Base-by-base conservation (phyloP, 1,140 invertebrate species). In the Octopus sinensis region DNA sequence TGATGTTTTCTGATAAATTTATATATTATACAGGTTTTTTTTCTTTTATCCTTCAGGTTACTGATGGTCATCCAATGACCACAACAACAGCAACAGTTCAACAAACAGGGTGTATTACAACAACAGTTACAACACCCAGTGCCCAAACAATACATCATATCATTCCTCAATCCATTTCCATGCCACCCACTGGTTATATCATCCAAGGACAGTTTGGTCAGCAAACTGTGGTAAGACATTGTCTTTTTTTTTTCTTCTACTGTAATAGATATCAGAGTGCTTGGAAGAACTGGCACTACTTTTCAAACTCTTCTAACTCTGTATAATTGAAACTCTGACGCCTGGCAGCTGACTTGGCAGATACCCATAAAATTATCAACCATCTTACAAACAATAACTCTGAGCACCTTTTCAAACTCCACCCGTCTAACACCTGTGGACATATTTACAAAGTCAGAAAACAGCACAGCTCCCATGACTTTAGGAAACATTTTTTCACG, bases 191-290 rank as follows among this genome's bases (percentile, higher is more conserved):
- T 5, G 83, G 86, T 43, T 85, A 87, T 62, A 84, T 88, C 54
- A 79, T 84, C 54, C 86, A 88, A 79, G 86, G 86, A 77, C 87
- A 87, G 83, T 87, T 86, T 85, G 87, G 87, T 5, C 87, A 88
- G 73, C 87, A 86, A 75, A 84, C 86, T 23, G 84, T 86, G 84
- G 86, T 87, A 54, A 81, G 83, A 83, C 30, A n/a, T 73, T 17
- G 30, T n/a, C 30, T 17, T 23, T 17, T 73, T 23, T 6, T 13
- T 3, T 73, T 13, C 68, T 73, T 17, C 68, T 73, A 12, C 6
- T 73, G 30, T 43, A 43, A 3, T 43, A 0, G 30, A 43, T 43
- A 43, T 43, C 30, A 43, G 30, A 43, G 30, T 2, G 30, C 30
- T 43, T 43, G 30, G 30, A 43, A 43, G 30, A 3, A 43, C 30